Base-by-base conservation (phyloP, 2,888 invertebrate genomes). In the Meganola albula region DNA sequence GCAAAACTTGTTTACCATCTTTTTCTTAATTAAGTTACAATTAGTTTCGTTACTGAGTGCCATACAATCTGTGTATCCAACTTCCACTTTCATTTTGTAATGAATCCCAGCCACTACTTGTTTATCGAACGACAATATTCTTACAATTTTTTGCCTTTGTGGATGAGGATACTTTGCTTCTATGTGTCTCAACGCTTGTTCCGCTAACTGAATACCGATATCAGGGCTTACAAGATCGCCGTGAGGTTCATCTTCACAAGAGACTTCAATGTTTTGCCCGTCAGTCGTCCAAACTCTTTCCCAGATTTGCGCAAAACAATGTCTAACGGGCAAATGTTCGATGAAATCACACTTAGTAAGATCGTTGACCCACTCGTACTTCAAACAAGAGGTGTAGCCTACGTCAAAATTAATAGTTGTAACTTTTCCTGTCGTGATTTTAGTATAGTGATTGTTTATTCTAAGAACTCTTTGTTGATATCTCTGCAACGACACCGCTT, bases 101-200 rank as follows among this genome's bases (percentile, higher is more conserved):
- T 84, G 84, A 10, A 79, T 48, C 2, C 82, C 83, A 8, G 83
- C 82, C 1, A 82, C 58, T n/a, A 63, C 54, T 47, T 83, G 82
- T 42, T 76, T 82, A 24, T 83, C 75, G 14, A 83, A 53, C 7
- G 80, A 78, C 46, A 77, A 74, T 52, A 85, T 70, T 40, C 77
- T 63, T 1, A 80, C 67, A 4, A 85, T 56, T 54, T 72, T 74
- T 40, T 78, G 82, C 43, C 72, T 76, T 5, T 59, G 61, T 4
- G 76, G 70, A 40, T 75, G 63, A 1, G 80, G 79, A 45, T 85
- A 85, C 42, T 83, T 85, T 0, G 77, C 78, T 49, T 85, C 85
- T 14, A 85, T 75, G 23, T 78, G 71, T 55, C 72, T 83, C 24
- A 85, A 50, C 2, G 79, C 75, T 40, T 72, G 65, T 24, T 65